A percentile compares a stretch with the other conserved stretches of the same genome.
phyloP scores from a whole-genome alignment of 2,888 invertebrate species.

The Anoncus sp. region DNA sequence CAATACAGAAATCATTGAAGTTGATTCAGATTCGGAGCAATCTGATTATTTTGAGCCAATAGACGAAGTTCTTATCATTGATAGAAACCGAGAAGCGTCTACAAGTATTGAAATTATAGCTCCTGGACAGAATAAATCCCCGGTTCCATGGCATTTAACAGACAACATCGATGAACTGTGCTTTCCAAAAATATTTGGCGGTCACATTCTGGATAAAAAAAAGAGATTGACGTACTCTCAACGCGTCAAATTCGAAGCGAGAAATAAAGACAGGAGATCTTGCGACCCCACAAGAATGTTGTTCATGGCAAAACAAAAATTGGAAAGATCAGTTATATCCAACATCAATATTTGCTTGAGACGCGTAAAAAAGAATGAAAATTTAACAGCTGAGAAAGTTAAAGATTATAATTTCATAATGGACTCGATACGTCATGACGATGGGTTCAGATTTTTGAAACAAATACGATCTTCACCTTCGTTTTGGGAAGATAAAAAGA shows the following conservation, averaged over 20 bases:
- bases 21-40: too few species aligned
- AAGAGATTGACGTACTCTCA: conserved; percentile 37
- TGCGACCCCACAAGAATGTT: conserved; percentile 47
- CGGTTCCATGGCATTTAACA: conserved; percentile 68
- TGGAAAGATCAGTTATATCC: conserved; percentile 54
- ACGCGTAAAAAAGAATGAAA: conserved; percentile 13
- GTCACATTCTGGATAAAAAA: conserved; percentile 44
- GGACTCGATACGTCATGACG: conserved; percentile 43
- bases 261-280: conserved; percentile 52
- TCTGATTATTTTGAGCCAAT: too few species aligned
- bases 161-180: conserved; percentile 70
- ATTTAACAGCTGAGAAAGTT: conserved; percentile 24
- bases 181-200: conserved; percentile 70
- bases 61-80: too few species aligned
- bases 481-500: conserved; percentile 79
- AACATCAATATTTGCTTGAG: conserved; percentile 63
- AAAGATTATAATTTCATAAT: conserved; percentile 33
- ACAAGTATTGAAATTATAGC: conserved; percentile 65
- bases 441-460: conserved; percentile 67
- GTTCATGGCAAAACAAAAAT: conserved; percentile 65
- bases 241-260: conserved; percentile 54
- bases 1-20: too few species aligned
- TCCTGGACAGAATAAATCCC: conserved; percentile 70
- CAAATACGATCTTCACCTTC: conserved; percentile 77
- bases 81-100: conserved; percentile 61